These are phyloP conservation scores for Mycteria americana DNA, from an alignment of 2,797 vertebrate genomes.

Conservation along the genomic window DNA sequence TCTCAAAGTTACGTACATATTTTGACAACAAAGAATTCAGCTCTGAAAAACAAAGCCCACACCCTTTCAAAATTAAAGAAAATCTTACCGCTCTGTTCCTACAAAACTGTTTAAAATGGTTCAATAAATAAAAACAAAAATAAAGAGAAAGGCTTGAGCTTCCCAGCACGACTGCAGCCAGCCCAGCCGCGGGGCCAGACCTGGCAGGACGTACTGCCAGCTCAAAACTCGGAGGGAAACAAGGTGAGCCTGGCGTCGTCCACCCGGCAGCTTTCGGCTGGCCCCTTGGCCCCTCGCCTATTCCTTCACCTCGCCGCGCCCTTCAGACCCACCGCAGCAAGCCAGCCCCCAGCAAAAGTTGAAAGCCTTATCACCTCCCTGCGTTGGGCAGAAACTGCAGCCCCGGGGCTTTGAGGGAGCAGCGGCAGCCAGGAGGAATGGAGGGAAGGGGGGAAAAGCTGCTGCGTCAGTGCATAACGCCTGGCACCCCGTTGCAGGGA, in stretches of 20 bases:
- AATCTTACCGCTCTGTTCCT: not conserved
- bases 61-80: not conserved
- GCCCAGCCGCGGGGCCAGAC: accelerated
- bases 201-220: not conserved
- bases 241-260: not conserved
- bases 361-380: not conserved
- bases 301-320: not conserved
- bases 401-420: not conserved
- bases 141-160: not conserved
- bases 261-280: not conserved
- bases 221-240: not conserved
- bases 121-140: not conserved
- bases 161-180: not conserved
- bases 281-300: not conserved
- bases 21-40: not conserved
- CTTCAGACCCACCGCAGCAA: not conserved
- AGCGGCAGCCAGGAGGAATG: not conserved
- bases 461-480: not conserved
- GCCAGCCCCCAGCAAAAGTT: not conserved
- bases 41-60: not conserved
- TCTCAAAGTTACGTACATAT: not conserved
- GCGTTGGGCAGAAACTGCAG: not conserved
- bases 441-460: not conserved
- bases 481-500: not conserved
- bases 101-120: not conserved